These are phyloP conservation scores for Manacus vitellinus DNA, from an alignment of 2,113 vertebrate genomes.

Conservation along the genomic window DNA sequence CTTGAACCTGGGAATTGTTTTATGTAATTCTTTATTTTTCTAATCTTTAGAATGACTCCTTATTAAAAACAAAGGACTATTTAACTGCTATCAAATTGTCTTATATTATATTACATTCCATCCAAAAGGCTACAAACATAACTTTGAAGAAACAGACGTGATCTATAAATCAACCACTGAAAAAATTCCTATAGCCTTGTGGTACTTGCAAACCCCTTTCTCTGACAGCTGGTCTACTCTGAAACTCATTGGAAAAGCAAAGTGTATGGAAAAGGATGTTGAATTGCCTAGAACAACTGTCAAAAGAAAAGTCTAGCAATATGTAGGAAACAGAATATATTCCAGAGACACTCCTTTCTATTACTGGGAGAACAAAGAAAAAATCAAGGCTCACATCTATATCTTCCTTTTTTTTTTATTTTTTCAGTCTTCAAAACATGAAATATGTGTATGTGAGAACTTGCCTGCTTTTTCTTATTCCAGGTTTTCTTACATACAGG, in stretches of 20 bases:
- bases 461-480: neutral
- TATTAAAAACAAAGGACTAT: neutral
- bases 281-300: neutral
- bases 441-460: rapidly evolving
- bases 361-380: neutral
- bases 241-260: neutral
- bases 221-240: neutral
- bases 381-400: rapidly evolving
- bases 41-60: neutral
- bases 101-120: neutral
- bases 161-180: neutral
- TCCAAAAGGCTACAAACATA: neutral
- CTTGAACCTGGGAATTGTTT: neutral
- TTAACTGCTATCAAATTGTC: neutral
- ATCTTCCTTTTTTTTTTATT: too few species aligned
- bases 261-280: neutral
- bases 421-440: neutral
- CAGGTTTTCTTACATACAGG: neutral
- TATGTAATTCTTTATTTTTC: neutral
- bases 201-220: neutral
- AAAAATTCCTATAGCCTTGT: neutral
- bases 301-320: neutral
- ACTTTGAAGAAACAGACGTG: neutral
- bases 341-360: neutral
- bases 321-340: neutral